phyloP scores from a whole-genome alignment of 2,797 vertebrate species.

The Micromesistius poutassou region DNA sequence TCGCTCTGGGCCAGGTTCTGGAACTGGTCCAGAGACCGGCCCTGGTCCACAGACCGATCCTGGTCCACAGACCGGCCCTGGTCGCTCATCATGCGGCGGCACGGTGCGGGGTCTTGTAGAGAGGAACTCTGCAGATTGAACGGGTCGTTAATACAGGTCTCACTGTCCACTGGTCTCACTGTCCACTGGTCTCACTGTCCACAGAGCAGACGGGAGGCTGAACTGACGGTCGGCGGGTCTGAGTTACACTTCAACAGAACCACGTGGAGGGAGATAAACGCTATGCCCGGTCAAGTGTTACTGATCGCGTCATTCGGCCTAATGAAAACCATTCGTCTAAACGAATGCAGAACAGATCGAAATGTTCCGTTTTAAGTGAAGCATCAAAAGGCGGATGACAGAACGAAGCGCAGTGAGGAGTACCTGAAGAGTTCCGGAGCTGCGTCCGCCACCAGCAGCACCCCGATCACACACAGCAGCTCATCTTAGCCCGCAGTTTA shows the following conservation, averaged over 20 bases:
- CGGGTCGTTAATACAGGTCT: not conserved
- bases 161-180: not conserved
- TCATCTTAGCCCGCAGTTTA: not conserved
- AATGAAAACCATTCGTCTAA: not conserved
- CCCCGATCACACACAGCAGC: not conserved
- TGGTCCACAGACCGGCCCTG: conserved; percentile 61
- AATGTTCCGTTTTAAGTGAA: not conserved
- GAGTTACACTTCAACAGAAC: not conserved
- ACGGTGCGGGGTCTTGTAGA: conserved; percentile 66
- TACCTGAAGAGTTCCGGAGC: not conserved
- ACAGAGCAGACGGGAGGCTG: not conserved
- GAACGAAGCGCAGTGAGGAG: not conserved
- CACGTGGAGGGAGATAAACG: not conserved
- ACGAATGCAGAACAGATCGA: not conserved
- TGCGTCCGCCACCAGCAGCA: not conserved
- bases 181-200: not conserved
- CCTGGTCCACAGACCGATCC: too few species aligned
- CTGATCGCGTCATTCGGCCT: not conserved
- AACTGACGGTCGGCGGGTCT: not conserved
- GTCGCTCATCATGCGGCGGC: conserved; percentile 65
- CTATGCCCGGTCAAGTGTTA: not conserved
- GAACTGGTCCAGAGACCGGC: conserved; percentile 63
- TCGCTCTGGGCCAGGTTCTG: conserved; percentile 32
- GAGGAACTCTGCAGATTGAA: conserved; percentile 70
- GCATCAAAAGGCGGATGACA: not conserved